phyloP scores from a whole-genome alignment of 2,113 vertebrate genomes.

The Carassius auratus region DNA sequence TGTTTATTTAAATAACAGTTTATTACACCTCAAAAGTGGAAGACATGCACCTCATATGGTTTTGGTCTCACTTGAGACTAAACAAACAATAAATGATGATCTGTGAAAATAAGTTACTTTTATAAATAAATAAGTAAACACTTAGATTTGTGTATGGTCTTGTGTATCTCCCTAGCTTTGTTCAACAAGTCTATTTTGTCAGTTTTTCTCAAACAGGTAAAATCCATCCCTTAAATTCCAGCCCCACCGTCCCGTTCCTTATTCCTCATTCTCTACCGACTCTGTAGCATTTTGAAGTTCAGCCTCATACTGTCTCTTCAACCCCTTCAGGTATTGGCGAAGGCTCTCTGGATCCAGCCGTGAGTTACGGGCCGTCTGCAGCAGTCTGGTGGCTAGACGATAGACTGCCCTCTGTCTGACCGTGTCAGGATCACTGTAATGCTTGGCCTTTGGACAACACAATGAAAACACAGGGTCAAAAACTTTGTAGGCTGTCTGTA shows the following conservation, averaged over 20 bases:
- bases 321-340: conserved; percentile 84
- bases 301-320: conserved; percentile 84
- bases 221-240: neutral
- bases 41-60: neutral
- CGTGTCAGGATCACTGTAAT: conserved; percentile 81
- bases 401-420: conserved; percentile 80
- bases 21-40: neutral
- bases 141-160: neutral
- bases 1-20: neutral
- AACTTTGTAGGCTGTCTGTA: neutral
- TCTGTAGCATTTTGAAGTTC: conserved; percentile 67
- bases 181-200: neutral
- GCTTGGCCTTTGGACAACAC: conserved; percentile 75
- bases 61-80: neutral
- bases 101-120: neutral
- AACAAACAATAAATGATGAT: conserved; percentile 3
- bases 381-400: conserved; percentile 83
- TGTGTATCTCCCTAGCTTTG: neutral
- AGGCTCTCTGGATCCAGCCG: conserved; percentile 85
- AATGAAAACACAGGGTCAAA: neutral
- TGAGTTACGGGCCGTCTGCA: conserved; percentile 91
- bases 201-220: neutral
- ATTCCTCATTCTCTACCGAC: conserved; percentile 64
- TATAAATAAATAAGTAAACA: neutral
- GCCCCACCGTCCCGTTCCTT: conserved; percentile 28